Conservation (phyloP, 2,113 vertebrate species). For the Stercorarius parasiticus region DNA sequence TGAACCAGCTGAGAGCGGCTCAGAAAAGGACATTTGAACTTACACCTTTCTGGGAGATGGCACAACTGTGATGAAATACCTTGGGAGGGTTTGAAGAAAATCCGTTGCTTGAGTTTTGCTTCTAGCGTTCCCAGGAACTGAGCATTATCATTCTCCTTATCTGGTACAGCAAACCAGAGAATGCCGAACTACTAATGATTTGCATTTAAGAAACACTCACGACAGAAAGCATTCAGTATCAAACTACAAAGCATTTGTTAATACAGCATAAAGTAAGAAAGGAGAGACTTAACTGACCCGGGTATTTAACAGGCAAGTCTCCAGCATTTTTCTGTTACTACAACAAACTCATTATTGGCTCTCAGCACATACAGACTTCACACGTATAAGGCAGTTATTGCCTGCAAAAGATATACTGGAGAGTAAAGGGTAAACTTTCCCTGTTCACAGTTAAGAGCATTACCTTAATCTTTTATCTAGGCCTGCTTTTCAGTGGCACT, state of each 20-base stretch:
- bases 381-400: neutral
- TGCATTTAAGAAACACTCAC: neutral
- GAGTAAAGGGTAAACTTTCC: conserved; percentile 27
- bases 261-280: neutral
- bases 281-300: neutral
- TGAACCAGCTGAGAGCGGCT: neutral
- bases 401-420: neutral
- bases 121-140: neutral
- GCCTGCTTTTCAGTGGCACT: conserved; percentile 41
- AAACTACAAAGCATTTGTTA: neutral
- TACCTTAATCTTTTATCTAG: conserved; percentile 47
- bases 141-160: neutral
- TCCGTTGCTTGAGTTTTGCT: neutral
- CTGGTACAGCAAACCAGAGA: neutral
- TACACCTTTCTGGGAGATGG: neutral
- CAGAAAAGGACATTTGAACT: neutral
- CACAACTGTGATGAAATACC: neutral
- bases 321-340: neutral
- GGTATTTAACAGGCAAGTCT: neutral
- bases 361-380: neutral
- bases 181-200: neutral
- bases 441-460: neutral
- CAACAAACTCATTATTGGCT: neutral
- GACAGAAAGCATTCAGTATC: neutral
- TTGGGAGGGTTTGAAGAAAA: neutral